These are phyloP conservation scores for Epiblema foenella DNA, from an alignment of 2,888 invertebrate genomes.

Conservation along the genomic window DNA sequence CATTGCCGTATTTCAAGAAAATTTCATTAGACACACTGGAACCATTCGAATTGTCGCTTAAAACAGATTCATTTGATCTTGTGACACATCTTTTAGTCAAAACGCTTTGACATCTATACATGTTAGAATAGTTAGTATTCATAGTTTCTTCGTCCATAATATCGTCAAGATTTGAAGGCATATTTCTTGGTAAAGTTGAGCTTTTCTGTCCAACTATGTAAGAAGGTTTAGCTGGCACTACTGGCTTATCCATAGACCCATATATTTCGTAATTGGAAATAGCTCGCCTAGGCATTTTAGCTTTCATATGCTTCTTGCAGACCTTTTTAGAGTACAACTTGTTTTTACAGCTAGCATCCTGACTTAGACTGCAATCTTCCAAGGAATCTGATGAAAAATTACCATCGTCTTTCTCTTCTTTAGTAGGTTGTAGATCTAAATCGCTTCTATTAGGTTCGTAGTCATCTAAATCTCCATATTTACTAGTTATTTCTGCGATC, in stretches of 20 bases:
- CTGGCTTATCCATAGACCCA: constrained; percentile 73
- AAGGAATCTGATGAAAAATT: constrained; percentile 92
- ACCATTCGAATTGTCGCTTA: constrained; percentile 81
- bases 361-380: constrained; percentile 88
- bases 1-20: constrained; percentile 80
- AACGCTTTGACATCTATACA: constrained; percentile 81
- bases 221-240: constrained; percentile 70
- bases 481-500: constrained; percentile 87
- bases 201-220: constrained; percentile 74
- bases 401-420: constrained; percentile 85
- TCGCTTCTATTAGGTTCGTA: constrained; percentile 68
- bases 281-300: constrained; percentile 86
- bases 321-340: constrained; percentile 82
- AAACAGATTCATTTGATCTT: constrained; percentile 83
- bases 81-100: constrained; percentile 84
- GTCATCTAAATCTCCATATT: constrained; percentile 86
- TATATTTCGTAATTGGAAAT: constrained; percentile 92
- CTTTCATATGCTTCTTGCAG: constrained; percentile 82
- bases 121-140: constrained; percentile 68
- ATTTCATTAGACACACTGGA: constrained; percentile 83
- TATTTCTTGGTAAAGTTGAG: constrained; percentile 79
- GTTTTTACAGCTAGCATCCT: constrained; percentile 80
- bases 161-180: constrained; percentile 82
- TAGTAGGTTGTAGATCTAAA: constrained; percentile 74
- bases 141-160: constrained; percentile 78